Evolutionary conservation across 2,113 vertebrate genomes (phyloP), one percentile per base, ranked within the genome.

Genomic region (Saimiri boliviensis): DNA sequence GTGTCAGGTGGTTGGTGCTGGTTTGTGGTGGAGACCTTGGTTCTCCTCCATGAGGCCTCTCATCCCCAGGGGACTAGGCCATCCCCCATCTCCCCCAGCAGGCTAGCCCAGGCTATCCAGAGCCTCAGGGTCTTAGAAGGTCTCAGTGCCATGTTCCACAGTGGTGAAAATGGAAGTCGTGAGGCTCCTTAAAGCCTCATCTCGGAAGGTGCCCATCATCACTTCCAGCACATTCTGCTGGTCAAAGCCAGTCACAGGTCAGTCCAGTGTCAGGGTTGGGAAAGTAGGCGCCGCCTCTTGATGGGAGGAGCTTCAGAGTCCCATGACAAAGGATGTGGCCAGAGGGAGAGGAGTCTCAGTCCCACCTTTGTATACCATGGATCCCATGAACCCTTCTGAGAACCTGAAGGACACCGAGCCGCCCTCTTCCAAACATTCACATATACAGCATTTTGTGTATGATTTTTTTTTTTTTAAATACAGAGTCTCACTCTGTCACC

Each of bases 1-100:
- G 6, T 5, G 3, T 14, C 2, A 3, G 73, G 49, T 40, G 56
- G 60, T 54, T 4, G 0, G 2, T 1, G 19, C 60, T 6, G 19
- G 60, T 17, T 42, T 47, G 32, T 3, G 23, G 23, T 7, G 6
- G 14, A n/a, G 58, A 7, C 23, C 12, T 45, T 3, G 23, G n/a
- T 73, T 42, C 37, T 37, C 19, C 70, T 37, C 9, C 20, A 21
- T 21, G 70, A 71, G 30, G 70, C n/a, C 70, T 71, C 68, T 71
- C n/a, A 21, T 73, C 17, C 20, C 20, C 37, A 10, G 17, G 23
- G 42, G 40, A 49, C 49, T 2, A 23, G 25, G 13, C 52, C 49
- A 63, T 25, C 45, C 23, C 58, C 58, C 10, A 11, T 10, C 23
- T 60, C 25, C n/a, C 20, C 70, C 70, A 37, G 17, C 40, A 45